Base-by-base conservation (phyloP, 2,888 invertebrate species). In the Caenorhabditis macrosperma region DNA sequence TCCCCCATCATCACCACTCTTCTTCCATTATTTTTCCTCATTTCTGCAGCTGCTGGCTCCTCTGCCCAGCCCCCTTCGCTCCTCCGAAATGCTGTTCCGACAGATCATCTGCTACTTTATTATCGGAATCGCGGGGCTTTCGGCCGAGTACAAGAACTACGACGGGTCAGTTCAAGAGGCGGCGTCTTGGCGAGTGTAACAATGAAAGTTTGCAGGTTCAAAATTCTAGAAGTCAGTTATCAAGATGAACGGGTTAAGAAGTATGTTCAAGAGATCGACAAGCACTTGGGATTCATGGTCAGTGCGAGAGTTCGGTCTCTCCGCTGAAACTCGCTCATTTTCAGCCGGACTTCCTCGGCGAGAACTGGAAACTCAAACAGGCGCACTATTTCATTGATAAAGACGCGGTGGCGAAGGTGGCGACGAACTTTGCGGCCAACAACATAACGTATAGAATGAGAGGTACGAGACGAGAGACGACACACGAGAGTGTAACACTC, bases 331-430 rank as follows among this genome's bases (percentile, higher is more conserved):
- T 9, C 17, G 7, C 35, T 17, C 15, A 38, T 24, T 75, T 81
- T 41, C 71, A 76, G 81, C 81, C 81, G 6, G 81, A 81, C 46
- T 77, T 67, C 26, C 67, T 81, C 10, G 81, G 81, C 28, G 72
- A 76, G 24, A 69, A 68, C 44, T 68, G 74, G 71, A 81, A 77
- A 35, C 54, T 38, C 15, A 54, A 77, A 15, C 54, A 77, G 22
- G 81, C 76, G 26, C 75, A 77, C 60, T 77, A 60, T 38, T 75
- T 79, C 41, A 64, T 79, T 6, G 64, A 74, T 20, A 60, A 60
- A 54, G 55, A 75, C 28, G 54, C 59, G 22, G 61, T 74, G n/a
- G 63, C 28, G 2, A 63, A 54, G 22, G 63, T 78, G 12, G 26
- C 24, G 24, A 41, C 12, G 5, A 55, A 63, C 33, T 68, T 79